Evolutionary conservation across 2,797 vertebrate species (phyloP), one percentile per base, ranked within the genome.

Genomic region (Ficedula albicollis): DNA sequence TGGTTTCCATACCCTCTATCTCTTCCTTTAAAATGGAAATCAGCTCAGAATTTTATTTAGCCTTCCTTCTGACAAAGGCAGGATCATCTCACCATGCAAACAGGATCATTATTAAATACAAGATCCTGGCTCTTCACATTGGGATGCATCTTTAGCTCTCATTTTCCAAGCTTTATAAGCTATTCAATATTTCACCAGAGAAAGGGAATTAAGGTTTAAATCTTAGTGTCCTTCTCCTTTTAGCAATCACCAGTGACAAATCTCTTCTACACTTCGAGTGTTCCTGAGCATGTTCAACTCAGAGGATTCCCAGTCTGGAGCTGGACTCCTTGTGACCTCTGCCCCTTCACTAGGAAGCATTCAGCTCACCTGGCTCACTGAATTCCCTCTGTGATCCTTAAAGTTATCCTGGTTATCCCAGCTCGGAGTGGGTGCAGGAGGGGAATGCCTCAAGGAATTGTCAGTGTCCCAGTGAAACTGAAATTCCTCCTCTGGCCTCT

Each of bases 11-110:
- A 51, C 34, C 86, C 51, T 87, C 56, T 23, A 3, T 51, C 75
- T 75, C 64, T 87, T 51, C 72, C 75, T 96, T 87, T 88, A 88
- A 82, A 92, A 87, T 52, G 66, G 64, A 91, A 91, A 96, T 74
- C 34, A 69, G 30, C 15, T 44, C 72, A 51, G 54, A 68, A 85
- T 75, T 52, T 52, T 30, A 52, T 87, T 93, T 22, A 58, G 46
- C 51, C 20, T 56, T 70, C 22, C 63, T 67, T 62, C 49, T 75
- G 64, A 70, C 64, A 92, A 55, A 72, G 46, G 39, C 81, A 72
- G 64, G 39, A 49, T 29, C 29, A 29, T 36, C 64, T 59, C 46
- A 67, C 64, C 26, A 55, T 6, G 41, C 38, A 54, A 85, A 78
- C 5, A 1, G 84, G 77, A 77, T 25, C 46, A 44, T 41, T 46